Evolutionary conservation across 2,888 invertebrate species (phyloP), one percentile per base, ranked within the genome.

Genomic region (Oligia latruncula): DNA sequence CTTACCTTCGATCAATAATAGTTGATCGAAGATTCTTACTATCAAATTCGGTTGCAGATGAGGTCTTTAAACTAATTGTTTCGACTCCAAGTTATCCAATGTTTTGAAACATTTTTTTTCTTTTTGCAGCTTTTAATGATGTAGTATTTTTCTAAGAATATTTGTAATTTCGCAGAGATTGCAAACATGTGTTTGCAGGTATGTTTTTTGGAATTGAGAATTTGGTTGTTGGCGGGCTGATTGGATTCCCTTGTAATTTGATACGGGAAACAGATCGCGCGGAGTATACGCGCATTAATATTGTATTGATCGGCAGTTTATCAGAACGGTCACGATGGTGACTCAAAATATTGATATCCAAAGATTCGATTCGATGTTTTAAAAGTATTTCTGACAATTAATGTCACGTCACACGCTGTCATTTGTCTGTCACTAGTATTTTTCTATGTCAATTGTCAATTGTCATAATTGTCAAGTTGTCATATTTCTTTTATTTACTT

Each of bases 401-500:
- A 71, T 72, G 58, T 71, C 23, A 29, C 71, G 29, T 43, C 23
- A 0, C 29, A 29, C 17, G 46, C 75, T 75, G 72, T 46, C 74
- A 74, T 20, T 43, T 40, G 29, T 3, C 23, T 49, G 29, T 29
- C 29, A 29, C 29, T 29, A 29, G 29, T 29, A 29, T 29, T 29
- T 29, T 29, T 29, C 29, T 29, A 29, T 29, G 29, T 29, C 29
- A 29, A 29, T 29, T 29, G 29, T 29, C 29, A 29, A 29, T 29
- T 29, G 29, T 29, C 29, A 29, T 29, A 29, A 1, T 29, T 29
- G 29, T 29, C 29, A 29, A 29, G 4, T 52, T 23, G 15, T 43
- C 43, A 0, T 9, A 1, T 67, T 72, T 64, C 64, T 65, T 84
- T 70, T 78, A 65, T 82, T 68, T 72, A 80, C 35, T 68, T 68